A percentile compares a stretch with the other conserved stretches of the same genome.
Evolutionary conservation across 2,888 invertebrate species (phyloP).

Genomic region (Coelinius sp.): DNA sequence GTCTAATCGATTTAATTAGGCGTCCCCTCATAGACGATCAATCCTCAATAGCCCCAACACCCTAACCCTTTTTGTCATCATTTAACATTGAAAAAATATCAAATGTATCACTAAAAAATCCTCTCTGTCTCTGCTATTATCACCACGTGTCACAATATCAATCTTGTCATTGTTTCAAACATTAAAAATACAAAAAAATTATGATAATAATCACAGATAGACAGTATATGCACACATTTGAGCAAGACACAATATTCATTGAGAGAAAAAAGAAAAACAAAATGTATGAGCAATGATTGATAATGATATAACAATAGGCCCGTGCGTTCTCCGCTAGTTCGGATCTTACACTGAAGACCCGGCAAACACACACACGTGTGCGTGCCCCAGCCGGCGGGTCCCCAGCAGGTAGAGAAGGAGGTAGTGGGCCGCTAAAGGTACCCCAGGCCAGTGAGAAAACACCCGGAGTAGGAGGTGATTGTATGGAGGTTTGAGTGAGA

Average conservation of each 20-base stretch:
- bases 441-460: conserved; percentile 31
- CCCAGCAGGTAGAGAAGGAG: conserved; percentile 60
- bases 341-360: conserved; percentile 70
- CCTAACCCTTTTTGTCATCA: conserved; percentile 51
- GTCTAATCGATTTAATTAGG: conserved; percentile 67
- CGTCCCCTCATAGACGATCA: conserved; percentile 55
- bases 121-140: not conserved
- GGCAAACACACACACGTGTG: conserved; percentile 69
- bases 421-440: conserved; percentile 59
- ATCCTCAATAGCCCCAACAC: conserved; percentile 52
- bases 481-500: conserved; percentile 10
- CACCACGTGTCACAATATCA: not conserved
- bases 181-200: not conserved
- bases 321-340: conserved; percentile 71
- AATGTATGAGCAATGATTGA: conserved; percentile 46
- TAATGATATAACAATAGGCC: conserved; percentile 69
- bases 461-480: conserved; percentile 29
- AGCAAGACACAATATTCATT: not conserved
- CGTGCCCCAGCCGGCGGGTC: conserved; percentile 53
- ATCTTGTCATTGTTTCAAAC: not conserved
- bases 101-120: too few species aligned
- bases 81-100: too few species aligned
- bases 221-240: not conserved
- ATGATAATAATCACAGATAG: not conserved
- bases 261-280: not conserved